Percentiles rank a stretch among this genome's conserved stretches.
phyloP scores from a whole-genome alignment of 37 sponge, comb jelly and placozoan genomes.

The Theonella swinhoei region DNA sequence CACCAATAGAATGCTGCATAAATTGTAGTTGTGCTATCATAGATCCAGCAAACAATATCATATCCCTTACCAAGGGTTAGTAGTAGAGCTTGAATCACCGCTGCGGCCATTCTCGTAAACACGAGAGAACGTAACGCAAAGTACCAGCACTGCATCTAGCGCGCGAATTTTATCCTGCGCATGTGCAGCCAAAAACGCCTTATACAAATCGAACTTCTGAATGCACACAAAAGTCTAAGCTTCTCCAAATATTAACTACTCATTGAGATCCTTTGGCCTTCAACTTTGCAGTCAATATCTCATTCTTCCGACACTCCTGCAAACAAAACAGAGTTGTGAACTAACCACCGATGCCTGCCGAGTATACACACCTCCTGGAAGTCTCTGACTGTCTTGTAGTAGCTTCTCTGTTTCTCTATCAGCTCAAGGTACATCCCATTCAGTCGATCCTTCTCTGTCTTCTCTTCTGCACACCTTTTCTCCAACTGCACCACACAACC shows the following conservation, averaged over 20 bases:
- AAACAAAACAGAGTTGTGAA: background rate
- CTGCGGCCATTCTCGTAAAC: too few species aligned
- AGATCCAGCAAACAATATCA: too few species aligned
- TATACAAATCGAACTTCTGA: background rate
- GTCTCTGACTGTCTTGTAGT: constrained; percentile 85
- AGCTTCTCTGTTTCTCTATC: constrained; percentile 89
- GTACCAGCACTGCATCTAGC: background rate
- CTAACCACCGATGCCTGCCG: background rate
- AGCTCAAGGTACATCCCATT: constrained; percentile 81
- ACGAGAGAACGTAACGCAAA: too few species aligned
- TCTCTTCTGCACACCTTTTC: constrained; percentile 67
- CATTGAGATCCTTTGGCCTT: constrained; percentile 50
- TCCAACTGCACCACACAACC: constrained; percentile 48
- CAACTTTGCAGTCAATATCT: constrained; percentile 75
- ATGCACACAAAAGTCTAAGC: background rate
- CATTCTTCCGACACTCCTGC: constrained; percentile 94
- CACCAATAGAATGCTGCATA: too few species aligned
- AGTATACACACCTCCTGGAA: constrained; percentile 82
- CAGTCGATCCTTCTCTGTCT: constrained; percentile 68
- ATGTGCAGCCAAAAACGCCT: background rate
- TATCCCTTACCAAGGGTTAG: background rate
- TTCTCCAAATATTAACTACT: background rate
- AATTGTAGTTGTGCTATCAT: too few species aligned
- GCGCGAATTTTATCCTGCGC: background rate
- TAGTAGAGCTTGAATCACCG: too few species aligned